Conservation (phyloP, 2,797 vertebrate genomes). For the Anabas testudineus region DNA sequence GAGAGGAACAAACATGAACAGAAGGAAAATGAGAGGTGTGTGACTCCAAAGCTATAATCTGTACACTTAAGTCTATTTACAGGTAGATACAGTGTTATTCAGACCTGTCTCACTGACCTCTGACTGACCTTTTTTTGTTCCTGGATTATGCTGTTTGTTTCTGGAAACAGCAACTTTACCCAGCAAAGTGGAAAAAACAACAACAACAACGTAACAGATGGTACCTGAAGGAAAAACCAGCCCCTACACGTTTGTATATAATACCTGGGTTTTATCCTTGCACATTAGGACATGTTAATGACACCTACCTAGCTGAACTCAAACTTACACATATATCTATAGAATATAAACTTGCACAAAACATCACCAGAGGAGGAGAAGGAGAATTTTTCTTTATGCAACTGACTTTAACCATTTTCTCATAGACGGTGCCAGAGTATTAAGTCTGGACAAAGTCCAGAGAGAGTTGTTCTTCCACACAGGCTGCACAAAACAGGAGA, state of each 20-base stretch:
- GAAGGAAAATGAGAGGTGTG: neutral
- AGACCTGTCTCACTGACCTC: constrained; percentile 11
- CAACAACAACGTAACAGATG: neutral
- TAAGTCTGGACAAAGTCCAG: too few relatives aligned
- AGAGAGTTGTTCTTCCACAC: too few relatives aligned
- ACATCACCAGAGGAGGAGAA: neutral
- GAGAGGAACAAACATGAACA: neutral
- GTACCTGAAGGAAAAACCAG: too few relatives aligned
- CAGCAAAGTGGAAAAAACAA: neutral
- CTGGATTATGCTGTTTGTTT: constrained; percentile 4
- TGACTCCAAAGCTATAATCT: neutral
- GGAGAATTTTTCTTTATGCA: neutral
- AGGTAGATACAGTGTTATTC: constrained; percentile 2
- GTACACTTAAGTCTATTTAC: neutral
- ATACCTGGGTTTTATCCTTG: neutral
- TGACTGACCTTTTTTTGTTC: constrained; percentile 10
- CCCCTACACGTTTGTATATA: neutral
- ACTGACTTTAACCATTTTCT: too few relatives aligned
- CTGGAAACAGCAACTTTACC: constrained; percentile 13
- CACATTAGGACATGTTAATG: neutral
- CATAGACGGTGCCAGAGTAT: too few relatives aligned
- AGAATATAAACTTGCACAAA: too few relatives aligned
- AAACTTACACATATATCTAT: neutral
- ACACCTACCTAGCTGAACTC: neutral
- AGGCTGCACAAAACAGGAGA: too few relatives aligned